Evolutionary conservation across 2,888 invertebrate species (phyloP), one percentile per base, ranked within the genome.

Genomic region (Cetonia aurata): DNA sequence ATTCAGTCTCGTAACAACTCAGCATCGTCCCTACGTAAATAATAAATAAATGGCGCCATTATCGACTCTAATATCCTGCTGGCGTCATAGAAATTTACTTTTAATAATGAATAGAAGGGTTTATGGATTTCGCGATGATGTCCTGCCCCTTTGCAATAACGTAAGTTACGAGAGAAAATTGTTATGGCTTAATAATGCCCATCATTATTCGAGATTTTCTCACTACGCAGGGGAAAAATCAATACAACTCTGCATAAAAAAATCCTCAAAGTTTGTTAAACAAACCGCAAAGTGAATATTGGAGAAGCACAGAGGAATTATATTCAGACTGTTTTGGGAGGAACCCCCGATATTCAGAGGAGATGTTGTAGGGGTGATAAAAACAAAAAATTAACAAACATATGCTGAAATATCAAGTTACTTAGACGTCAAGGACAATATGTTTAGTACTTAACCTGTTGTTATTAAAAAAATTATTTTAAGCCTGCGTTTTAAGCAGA

Each of bases 191-290:
- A 46, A 31, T 62, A 50, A 62, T 62, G 48, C 10, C 25, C 15
- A 48, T 12, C 48, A 62, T 62, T 62, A 62, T 31, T 62, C 62
- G 62, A 62, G 62, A 62, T 62, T 62, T 33, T 48, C 33, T 31
- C 6, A n/a, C 15, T 25, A 31, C 48, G 33, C 33, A n/a, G 12
- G 48, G 48, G 15, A 48, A 15, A 62, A 33, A 62, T 62, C 62
- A 48, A 48, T 62, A 33, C n/a, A 48, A 3, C 31, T 33, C 3
- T 33, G 25, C n/a, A n/a, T n/a, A n/a, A n/a, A 62, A 37, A 56
- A n/a, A 41, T 56, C 10, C 37, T 15, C 41, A 37, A 37, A 41
- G 37, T 37, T 56, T 41, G 41, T 15, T 10, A 37, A 2, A 33
- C 15, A 56, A 37, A 41, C 33, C n/a, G 13, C 15, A 56, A 56